These are phyloP conservation scores for Leiothrix lutea DNA, from an alignment of 2,113 vertebrate genomes.

Conservation along the genomic window DNA sequence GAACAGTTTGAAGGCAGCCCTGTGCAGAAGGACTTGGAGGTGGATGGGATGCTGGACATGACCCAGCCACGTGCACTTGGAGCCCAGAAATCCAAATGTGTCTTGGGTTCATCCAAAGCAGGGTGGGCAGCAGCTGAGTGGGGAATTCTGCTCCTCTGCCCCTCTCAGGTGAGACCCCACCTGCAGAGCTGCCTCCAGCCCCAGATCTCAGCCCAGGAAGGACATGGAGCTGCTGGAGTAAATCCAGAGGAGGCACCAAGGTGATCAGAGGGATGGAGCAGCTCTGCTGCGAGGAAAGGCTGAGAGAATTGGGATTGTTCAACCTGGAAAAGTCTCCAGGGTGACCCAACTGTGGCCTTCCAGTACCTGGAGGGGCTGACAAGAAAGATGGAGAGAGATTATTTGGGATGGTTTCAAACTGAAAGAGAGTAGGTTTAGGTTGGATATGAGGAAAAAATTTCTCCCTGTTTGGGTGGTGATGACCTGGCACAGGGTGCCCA, in stretches of 20 bases:
- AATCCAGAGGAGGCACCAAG: neutral
- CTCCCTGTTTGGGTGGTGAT: neutral
- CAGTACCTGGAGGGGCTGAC: neutral
- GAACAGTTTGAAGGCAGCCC: neutral
- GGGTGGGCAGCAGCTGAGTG: fast-evolving
- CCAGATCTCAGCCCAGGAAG: neutral
- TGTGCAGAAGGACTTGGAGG: neutral
- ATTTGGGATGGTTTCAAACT: neutral
- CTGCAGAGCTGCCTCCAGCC: neutral
- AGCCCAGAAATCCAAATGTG: fast-evolving
- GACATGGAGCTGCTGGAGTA: fast-evolving
- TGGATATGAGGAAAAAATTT: neutral
- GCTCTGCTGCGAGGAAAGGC: neutral
- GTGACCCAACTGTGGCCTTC: neutral
- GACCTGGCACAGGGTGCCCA: fast-evolving
- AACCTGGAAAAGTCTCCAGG: neutral
- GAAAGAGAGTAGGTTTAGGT: neutral
- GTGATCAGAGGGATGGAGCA: neutral
- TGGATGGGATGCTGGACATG: neutral
- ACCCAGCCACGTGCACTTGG: fast-evolving
- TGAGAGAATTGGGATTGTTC: fast-evolving
- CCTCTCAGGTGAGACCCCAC: neutral
- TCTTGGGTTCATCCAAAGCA: neutral
- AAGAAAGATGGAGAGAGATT: neutral
- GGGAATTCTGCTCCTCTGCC: neutral